Conservation (phyloP, 2,113 vertebrate species). For the Triplophysa dalaica region DNA sequence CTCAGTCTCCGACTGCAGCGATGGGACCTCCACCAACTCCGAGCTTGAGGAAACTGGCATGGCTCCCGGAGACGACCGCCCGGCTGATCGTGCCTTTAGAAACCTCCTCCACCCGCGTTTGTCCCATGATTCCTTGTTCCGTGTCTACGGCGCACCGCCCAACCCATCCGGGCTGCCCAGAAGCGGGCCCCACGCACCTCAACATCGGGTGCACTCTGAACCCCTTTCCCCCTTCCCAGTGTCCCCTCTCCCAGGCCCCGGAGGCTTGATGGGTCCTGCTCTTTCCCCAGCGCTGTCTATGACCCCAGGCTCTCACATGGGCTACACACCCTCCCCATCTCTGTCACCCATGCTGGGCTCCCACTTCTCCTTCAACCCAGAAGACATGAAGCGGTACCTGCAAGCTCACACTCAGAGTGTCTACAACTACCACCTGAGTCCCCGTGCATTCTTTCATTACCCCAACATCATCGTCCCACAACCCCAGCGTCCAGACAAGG, state of each 20-base stretch:
- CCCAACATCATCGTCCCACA: slow-evolving; percentile 87
- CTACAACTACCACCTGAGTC: slow-evolving; percentile 95
- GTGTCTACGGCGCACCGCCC: slow-evolving; percentile 75
- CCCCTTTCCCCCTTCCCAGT: slow-evolving; percentile 85
- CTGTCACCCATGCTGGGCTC: slow-evolving; percentile 85
- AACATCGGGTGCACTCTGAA: slow-evolving; percentile 81
- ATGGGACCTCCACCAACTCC: slow-evolving; percentile 84
- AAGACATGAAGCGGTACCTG: slow-evolving; percentile 95
- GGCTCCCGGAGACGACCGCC: slow-evolving; percentile 66
- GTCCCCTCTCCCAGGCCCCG: slow-evolving; percentile 82
- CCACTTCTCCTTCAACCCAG: slow-evolving; percentile 90
- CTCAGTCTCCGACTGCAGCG: slow-evolving; percentile 89
- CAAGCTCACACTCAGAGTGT: slow-evolving; percentile 91
- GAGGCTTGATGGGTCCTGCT: slow-evolving; percentile 76
- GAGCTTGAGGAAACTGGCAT: slow-evolving; percentile 84
- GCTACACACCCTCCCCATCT: slow-evolving; percentile 88
- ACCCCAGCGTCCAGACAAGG: slow-evolving; percentile 82
- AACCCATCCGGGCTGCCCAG: slow-evolving; percentile 61
- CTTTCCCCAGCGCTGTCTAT: slow-evolving; percentile 87
- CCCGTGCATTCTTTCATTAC: slow-evolving; percentile 89
- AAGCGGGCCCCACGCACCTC: slow-evolving; percentile 63
- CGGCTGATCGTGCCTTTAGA: slow-evolving; percentile 72
- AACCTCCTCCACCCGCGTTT: slow-evolving; percentile 80
- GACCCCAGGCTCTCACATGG: slow-evolving; percentile 83
- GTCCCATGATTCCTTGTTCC: slow-evolving; percentile 82